These are phyloP conservation scores for Parambassis ranga DNA, from an alignment of 2,797 vertebrate species.

Conservation along the genomic window DNA sequence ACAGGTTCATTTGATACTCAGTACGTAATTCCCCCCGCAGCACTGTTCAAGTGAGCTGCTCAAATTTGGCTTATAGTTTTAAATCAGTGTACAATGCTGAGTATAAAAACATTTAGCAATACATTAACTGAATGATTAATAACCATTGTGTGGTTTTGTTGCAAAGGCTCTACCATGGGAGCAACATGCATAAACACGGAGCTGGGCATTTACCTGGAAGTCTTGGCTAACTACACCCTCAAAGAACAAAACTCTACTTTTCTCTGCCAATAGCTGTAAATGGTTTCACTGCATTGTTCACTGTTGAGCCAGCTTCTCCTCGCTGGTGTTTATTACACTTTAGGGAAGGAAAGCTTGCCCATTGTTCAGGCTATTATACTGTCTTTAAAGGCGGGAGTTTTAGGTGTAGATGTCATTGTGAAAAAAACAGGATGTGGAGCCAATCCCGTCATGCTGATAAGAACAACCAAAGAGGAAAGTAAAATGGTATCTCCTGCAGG, in stretches of 20 bases:
- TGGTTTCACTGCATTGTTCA: slow-evolving; percentile 43
- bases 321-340: slow-evolving; percentile 32
- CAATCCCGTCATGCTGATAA: slow-evolving; percentile 15
- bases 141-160: not conserved
- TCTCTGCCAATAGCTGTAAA: not conserved
- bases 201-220: slow-evolving; percentile 44
- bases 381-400: slow-evolving; percentile 16
- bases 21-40: not conserved
- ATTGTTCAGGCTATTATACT: slow-evolving; percentile 62
- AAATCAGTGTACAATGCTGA: too few species aligned
- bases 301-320: slow-evolving; percentile 8
- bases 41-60: not conserved
- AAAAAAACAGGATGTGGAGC: slow-evolving; percentile 65
- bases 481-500: slow-evolving; percentile 32
- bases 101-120: too few species aligned
- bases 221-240: slow-evolving; percentile 7
- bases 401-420: slow-evolving; percentile 38
- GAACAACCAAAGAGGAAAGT: slow-evolving; percentile 22
- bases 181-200: slow-evolving; percentile 9
- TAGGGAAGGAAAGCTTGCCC: slow-evolving; percentile 47
- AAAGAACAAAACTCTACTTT: slow-evolving; percentile 18
- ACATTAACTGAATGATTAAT: not conserved
- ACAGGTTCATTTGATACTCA: slow-evolving; percentile 10
- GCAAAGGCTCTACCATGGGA: not conserved
- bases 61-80: too few species aligned